A percentile compares a stretch with the other conserved stretches of the same genome.
Conservation (phyloP, 2,888 invertebrate species). For the Drosophila barbarae region DNA sequence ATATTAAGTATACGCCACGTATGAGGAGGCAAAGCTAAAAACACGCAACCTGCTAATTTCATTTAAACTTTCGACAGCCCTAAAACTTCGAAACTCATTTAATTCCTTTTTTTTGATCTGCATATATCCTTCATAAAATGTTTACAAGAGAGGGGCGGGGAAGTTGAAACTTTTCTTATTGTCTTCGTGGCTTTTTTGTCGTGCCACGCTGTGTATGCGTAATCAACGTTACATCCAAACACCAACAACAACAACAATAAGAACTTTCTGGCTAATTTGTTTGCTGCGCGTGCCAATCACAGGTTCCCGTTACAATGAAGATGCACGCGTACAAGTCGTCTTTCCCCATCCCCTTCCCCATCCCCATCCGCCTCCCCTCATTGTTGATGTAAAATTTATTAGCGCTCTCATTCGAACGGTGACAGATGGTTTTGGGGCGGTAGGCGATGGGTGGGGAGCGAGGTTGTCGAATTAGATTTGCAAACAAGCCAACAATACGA, state of each 20-base stretch:
- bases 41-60: constrained; percentile 14
- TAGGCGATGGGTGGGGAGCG: background rate
- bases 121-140: constrained; percentile 23
- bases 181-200: constrained; percentile 10
- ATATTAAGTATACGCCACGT: constrained; percentile 9
- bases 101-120: constrained; percentile 7
- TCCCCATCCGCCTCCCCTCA: background rate
- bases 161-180: constrained; percentile 27
- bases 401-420: constrained; percentile 37
- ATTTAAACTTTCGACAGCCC: constrained; percentile 11
- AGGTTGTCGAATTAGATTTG: constrained; percentile 42
- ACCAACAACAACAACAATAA: constrained; percentile 9
- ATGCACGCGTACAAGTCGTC: constrained; percentile 12
- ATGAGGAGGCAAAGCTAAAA: constrained; percentile 1
- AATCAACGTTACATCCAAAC: constrained; percentile 37
- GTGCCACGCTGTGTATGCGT: constrained; percentile 52
- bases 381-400: constrained; percentile 50
- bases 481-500: constrained; percentile 41
- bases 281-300: constrained; percentile 50
- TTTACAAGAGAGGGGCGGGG: constrained; percentile 23
- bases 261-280: constrained; percentile 49
- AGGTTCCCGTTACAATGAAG: constrained; percentile 20
- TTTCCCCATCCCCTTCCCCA: background rate
- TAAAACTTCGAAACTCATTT: constrained; percentile 40
- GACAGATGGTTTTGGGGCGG: constrained; percentile 4